phyloP scores from a whole-genome alignment of 2,113 vertebrate genomes.

The Aphyosemion australe region DNA sequence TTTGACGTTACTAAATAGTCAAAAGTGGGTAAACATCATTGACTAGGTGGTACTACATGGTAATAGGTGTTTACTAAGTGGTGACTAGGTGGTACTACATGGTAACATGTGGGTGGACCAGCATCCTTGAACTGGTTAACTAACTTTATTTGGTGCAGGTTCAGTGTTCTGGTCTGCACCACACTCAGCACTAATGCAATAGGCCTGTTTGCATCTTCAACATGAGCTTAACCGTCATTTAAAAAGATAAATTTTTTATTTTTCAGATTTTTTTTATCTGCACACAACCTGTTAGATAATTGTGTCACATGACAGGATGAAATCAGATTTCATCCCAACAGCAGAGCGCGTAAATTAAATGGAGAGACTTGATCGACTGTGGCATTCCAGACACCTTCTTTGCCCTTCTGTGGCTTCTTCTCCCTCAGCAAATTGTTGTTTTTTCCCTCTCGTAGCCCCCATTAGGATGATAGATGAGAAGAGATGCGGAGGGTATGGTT shows the following conservation, averaged over 20 bases:
- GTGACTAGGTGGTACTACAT: no score
- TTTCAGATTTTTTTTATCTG: neutral
- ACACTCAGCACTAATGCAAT: no score
- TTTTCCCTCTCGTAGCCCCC: constrained; percentile 51
- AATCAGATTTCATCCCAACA: constrained; percentile 13
- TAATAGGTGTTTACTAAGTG: no score
- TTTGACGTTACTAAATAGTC: no score
- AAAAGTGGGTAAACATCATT: no score
- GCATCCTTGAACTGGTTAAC: no score
- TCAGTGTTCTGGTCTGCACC: no score
- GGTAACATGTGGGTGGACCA: no score
- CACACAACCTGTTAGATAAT: neutral
- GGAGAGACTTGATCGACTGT: constrained; percentile 30
- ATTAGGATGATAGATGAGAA: constrained; percentile 77
- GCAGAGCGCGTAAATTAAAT: constrained; percentile 23
- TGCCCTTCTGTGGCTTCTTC: constrained; percentile 47
- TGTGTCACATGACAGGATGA: constrained; percentile 26
- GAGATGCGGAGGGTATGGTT: constrained; percentile 68
- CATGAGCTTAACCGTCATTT: neutral
- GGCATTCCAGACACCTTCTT: constrained; percentile 49
- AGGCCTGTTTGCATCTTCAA: constrained; percentile 2
- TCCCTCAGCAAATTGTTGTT: constrained; percentile 60
- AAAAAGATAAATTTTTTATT: no score
- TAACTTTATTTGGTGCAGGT: no score
- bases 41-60: no score